Evolutionary conservation across 2,797 vertebrate genomes (phyloP), one percentile per base, ranked within the genome.

Genomic region (Chromobotia macracanthus): DNA sequence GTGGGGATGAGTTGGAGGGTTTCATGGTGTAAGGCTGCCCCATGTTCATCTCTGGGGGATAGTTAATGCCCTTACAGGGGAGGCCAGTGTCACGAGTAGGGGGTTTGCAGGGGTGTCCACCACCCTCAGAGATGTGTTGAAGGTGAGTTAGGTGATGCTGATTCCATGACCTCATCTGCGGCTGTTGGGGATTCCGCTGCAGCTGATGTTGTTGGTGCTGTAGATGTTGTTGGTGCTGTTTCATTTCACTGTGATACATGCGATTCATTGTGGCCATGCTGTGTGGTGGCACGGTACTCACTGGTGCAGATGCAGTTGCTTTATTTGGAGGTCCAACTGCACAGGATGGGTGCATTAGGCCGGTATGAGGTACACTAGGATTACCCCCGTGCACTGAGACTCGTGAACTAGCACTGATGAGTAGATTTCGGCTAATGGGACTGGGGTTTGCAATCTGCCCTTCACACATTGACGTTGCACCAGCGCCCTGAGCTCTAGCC

Each of bases 361-460:
- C 86, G 0, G 93, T 89, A 66, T 91, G 80, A 83, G 92, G 90
- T 0, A 53, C 87, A 79, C 88, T 88, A 81, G 94, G 89, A 83
- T 95, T 94, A 86, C 79, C 85, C 68, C 91, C 94, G 91, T 97
- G 96, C 94, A 96, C 95, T 68, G 96, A 97, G 87, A 96, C 97
- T 91, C 97, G 92, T 91, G 96, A 97, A 93, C 97, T 98, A 88
- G 97, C 96, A 90, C 95, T 97, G 91, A 99, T 97, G 87, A 99
- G 96, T 93, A 99, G 93, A 92, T 96, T 99, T 88, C 97, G 96
- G 92, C 96, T 96, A 90, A 99, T 99, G 89, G 98, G 97, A 92
- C 97, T 97, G 87, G 97, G 98, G 92, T 99, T 99, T 91, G 97
- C 97, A 48, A 99, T 98, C 94, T 99, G 98, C 92, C 97, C 98